A percentile compares a stretch with the other conserved stretches of the same genome.
These are phyloP conservation scores for Platyscapa corneri DNA, from an alignment of 1,140 invertebrate species.

Conservation along the genomic window DNA sequence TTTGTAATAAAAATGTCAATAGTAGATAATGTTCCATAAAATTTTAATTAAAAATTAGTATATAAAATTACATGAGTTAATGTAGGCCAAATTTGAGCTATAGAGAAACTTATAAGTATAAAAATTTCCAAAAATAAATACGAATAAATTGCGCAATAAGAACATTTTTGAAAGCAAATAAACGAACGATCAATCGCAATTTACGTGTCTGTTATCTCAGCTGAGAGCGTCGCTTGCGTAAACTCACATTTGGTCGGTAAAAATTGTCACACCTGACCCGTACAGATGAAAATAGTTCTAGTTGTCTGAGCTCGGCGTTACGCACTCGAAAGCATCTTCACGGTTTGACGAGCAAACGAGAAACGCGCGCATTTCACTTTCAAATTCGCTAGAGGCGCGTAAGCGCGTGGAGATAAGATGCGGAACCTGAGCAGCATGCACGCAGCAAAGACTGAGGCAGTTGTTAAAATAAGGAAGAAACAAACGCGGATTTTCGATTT, in stretches of 20 bases:
- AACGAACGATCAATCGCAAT: background rate
- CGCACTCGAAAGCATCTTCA: conserved; percentile 58
- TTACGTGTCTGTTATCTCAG: background rate
- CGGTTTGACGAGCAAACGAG: conserved; percentile 64
- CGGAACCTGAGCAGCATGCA: background rate
- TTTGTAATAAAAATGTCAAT: too few relatives aligned
- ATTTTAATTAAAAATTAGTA: too few relatives aligned
- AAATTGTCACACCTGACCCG: background rate
- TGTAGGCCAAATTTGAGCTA: too few relatives aligned
- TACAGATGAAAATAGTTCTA: background rate
- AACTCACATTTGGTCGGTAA: background rate
- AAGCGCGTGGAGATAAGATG: conserved; percentile 20
- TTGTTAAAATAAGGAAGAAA: conserved; percentile 36
- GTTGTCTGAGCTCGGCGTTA: background rate
- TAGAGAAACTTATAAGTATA: too few relatives aligned
- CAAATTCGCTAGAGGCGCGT: conserved; percentile 31
- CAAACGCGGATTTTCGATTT: background rate
- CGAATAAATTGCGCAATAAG: too few relatives aligned
- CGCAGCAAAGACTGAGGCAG: conserved; percentile 19
- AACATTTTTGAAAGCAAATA: too few relatives aligned
- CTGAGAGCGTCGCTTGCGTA: background rate
- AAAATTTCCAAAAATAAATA: too few relatives aligned
- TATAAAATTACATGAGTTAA: too few relatives aligned
- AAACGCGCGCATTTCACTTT: conserved; percentile 42
- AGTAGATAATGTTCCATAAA: too few relatives aligned